Evolutionary conservation across 2,888 invertebrate genomes (phyloP).

Genomic region (Drosophila eohydei): DNA sequence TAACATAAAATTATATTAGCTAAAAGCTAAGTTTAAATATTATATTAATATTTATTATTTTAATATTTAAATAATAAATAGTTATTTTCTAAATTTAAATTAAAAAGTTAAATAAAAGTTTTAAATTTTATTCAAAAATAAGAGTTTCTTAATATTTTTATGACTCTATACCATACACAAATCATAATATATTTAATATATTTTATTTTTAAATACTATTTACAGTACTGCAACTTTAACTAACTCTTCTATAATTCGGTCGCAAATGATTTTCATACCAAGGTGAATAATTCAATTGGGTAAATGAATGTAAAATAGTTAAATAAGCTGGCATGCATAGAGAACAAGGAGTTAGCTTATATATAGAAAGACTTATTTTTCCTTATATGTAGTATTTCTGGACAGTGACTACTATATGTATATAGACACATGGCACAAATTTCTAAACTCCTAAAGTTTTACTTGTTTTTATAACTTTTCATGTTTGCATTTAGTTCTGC

Average conservation of each 20-base stretch:
- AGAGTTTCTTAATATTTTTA: too few relatives aligned
- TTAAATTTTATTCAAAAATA: too few relatives aligned
- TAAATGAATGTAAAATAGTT: constrained; percentile 6
- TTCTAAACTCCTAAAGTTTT: constrained; percentile 10
- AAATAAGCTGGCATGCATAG: not conserved
- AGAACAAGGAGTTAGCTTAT: not conserved
- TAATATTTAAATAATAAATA: too few relatives aligned
- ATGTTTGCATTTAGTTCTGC: constrained; percentile 22
- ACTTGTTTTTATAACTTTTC: constrained; percentile 15
- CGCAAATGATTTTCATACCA: not conserved
- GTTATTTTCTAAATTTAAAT: too few relatives aligned
- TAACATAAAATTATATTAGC: too few relatives aligned
- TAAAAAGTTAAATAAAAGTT: too few relatives aligned
- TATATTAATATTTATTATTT: too few relatives aligned
- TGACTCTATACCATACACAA: too few relatives aligned
- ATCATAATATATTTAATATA: too few relatives aligned
- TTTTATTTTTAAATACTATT: too few relatives aligned
- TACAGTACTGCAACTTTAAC: too few relatives aligned
- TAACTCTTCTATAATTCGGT: not conserved
- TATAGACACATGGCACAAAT: not conserved
- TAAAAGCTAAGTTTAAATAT: too few relatives aligned
- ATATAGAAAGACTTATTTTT: not conserved
- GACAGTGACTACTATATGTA: not conserved
- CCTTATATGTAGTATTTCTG: not conserved
- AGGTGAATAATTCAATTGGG: constrained; percentile 13